Evolutionary conservation across 2,888 invertebrate species (phyloP).

Genomic region (Epinotia ramella): DNA sequence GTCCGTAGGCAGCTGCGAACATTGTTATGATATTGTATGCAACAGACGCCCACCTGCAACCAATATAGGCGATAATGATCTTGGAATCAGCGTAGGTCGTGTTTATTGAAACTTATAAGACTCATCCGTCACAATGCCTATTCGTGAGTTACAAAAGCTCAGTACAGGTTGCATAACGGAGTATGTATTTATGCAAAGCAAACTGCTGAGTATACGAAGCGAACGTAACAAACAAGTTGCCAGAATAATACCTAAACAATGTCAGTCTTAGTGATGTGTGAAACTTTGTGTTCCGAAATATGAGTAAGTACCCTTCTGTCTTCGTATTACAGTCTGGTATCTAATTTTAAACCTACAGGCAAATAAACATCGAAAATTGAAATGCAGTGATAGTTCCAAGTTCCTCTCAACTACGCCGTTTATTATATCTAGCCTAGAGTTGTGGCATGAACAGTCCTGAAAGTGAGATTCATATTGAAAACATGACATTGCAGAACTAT

Average conservation of each 20-base stretch:
- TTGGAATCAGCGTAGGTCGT: constrained; percentile 78
- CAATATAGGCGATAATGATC: constrained; percentile 76
- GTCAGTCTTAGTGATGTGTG: not conserved
- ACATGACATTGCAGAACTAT: constrained; percentile 31
- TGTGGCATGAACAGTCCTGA: constrained; percentile 18
- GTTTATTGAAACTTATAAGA: constrained; percentile 69
- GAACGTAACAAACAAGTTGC: constrained; percentile 27
- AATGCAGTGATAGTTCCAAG: not conserved
- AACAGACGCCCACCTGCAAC: constrained; percentile 68
- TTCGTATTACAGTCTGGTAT: not conserved
- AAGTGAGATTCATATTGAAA: constrained; percentile 28
- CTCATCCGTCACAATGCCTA: constrained; percentile 55
- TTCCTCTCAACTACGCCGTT: not conserved
- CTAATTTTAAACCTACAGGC: not conserved
- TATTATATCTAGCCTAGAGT: not conserved
- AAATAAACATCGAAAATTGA: not conserved
- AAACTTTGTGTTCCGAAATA: not conserved
- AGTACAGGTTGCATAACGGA: constrained; percentile 49
- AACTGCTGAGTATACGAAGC: constrained; percentile 23
- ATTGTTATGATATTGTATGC: constrained; percentile 75
- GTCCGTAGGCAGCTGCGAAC: constrained; percentile 43
- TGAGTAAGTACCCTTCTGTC: not conserved
- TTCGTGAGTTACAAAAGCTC: constrained; percentile 47
- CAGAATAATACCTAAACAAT: constrained; percentile 22
- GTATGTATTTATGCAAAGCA: constrained; percentile 44